These are phyloP conservation scores for Acrocephalus kingi DNA, from an alignment of 2,113 vertebrate genomes.

Conservation along the genomic window DNA sequence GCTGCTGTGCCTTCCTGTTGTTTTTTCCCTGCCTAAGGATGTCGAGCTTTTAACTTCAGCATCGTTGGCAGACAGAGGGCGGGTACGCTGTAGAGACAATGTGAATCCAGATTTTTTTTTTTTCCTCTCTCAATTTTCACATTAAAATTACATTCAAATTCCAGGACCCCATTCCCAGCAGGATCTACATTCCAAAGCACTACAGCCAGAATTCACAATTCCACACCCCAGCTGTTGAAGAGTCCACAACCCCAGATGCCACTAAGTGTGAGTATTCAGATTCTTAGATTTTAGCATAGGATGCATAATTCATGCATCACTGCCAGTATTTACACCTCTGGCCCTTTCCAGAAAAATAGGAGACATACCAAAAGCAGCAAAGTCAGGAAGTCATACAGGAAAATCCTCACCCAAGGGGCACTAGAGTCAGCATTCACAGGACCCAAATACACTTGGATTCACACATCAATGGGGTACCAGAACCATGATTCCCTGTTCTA, in stretches of 20 bases:
- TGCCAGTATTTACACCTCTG: background rate
- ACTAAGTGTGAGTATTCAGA: background rate
- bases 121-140: background rate
- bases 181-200: background rate
- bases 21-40: constrained; percentile 76
- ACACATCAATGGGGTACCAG: background rate
- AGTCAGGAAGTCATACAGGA: background rate
- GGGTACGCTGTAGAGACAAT: constrained; percentile 73
- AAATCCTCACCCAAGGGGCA: background rate
- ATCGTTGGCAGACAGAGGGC: constrained; percentile 78
- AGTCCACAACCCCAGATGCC: background rate
- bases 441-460: background rate
- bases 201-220: constrained; percentile 25
- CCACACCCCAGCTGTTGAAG: background rate
- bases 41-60: constrained; percentile 77
- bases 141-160: background rate
- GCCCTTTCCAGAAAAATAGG: background rate
- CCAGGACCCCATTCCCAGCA: background rate
- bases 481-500: background rate
- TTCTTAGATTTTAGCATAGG: background rate
- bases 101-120: constrained; percentile 3
- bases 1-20: constrained; percentile 70
- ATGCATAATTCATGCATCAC: background rate
- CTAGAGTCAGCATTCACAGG: background rate
- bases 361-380: background rate